phyloP scores from a whole-genome alignment of 2,797 vertebrate species.

The Triplophysa yarkandensis region DNA sequence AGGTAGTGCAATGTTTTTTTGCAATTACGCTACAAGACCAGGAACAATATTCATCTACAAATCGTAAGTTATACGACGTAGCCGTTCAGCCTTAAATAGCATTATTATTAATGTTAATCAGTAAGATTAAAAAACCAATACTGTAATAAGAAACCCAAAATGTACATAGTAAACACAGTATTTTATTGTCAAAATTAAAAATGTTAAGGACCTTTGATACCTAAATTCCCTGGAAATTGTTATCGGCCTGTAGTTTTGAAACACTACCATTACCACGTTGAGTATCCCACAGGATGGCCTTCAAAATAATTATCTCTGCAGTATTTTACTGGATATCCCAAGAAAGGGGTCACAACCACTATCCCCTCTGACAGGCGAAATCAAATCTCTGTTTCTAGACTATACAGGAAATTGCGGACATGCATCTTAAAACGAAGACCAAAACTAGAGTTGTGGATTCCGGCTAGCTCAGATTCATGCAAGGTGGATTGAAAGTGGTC shows the following conservation, averaged over 20 bases:
- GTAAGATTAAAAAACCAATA: neutral
- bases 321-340: conserved; percentile 56
- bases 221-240: neutral
- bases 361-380: conserved; percentile 69
- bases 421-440: conserved; percentile 45
- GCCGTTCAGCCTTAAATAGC: neutral
- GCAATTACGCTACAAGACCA: too few species aligned
- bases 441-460: conserved; percentile 51
- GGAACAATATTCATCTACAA: too few species aligned
- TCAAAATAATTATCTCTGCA: conserved; percentile 8
- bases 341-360: conserved; percentile 67
- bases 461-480: conserved; percentile 57
- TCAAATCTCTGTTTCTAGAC: conserved; percentile 70
- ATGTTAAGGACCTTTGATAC: neutral
- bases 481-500: conserved; percentile 30
- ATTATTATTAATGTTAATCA: neutral
- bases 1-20: too few species aligned
- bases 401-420: conserved; percentile 57
- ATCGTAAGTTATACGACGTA: neutral
- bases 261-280: too few species aligned
- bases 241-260: neutral
- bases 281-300: neutral
- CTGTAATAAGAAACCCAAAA: neutral
- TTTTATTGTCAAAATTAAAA: neutral
- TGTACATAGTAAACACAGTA: neutral